These are phyloP conservation scores for Cantharis lateralis DNA, from an alignment of 2,888 invertebrate genomes.

Conservation along the genomic window DNA sequence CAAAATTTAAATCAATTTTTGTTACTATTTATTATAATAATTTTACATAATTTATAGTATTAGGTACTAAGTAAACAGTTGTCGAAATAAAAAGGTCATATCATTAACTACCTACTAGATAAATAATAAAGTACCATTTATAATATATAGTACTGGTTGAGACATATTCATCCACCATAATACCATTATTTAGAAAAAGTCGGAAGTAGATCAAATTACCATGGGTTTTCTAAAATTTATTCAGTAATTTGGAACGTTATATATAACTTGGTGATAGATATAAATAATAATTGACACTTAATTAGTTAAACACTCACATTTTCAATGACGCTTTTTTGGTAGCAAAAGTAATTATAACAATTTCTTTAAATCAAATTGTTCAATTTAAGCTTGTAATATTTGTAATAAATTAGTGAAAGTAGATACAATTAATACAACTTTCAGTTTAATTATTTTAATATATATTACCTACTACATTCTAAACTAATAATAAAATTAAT, in stretches of 20 bases:
- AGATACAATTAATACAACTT: background rate
- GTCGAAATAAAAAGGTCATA: background rate
- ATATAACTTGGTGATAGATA: background rate
- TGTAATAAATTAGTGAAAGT: background rate
- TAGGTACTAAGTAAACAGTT: no score
- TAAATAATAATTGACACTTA: background rate
- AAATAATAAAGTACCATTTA: no score
- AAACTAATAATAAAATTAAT: background rate
- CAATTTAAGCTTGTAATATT: background rate
- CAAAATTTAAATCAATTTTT: background rate
- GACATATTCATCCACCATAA: background rate
- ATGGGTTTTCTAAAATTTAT: background rate
- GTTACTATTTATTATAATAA: background rate
- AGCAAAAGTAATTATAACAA: background rate
- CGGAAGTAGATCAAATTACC: background rate
- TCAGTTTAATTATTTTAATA: background rate
- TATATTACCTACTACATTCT: background rate
- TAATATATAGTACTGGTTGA: background rate
- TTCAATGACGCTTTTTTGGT: background rate
- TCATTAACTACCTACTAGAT: background rate
- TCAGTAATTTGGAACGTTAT: background rate
- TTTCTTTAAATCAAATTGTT: background rate
- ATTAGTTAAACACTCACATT: background rate
- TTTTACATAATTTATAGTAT: background rate
- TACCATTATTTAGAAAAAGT: background rate